A percentile compares a stretch with the other conserved stretches of the same genome.
phyloP scores from a whole-genome alignment of 2,888 invertebrate species.

The Papilio protenor region DNA sequence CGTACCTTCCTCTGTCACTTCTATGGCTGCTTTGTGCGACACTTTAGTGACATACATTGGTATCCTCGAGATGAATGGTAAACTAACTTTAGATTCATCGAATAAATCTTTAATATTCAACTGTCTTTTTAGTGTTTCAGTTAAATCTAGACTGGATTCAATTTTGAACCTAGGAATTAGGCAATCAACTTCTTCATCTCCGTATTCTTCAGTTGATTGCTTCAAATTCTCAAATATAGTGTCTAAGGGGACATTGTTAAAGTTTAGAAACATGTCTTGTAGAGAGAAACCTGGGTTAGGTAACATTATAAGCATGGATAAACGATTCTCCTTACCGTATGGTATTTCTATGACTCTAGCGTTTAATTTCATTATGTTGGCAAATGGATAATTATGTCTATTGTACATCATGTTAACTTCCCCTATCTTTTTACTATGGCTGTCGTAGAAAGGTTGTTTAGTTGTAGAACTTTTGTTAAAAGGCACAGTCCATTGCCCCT shows the following conservation, averaged over 20 bases:
- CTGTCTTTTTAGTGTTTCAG: slow-evolving; percentile 72
- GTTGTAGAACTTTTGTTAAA: slow-evolving; percentile 84
- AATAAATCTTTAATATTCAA: slow-evolving; percentile 85
- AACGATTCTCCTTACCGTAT: slow-evolving; percentile 83
- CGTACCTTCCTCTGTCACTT: slow-evolving; percentile 90
- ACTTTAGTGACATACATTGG: slow-evolving; percentile 84
- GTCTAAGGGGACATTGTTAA: slow-evolving; percentile 75
- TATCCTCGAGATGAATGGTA: slow-evolving; percentile 78
- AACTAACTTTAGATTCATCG: slow-evolving; percentile 62
- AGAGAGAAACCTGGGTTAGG: slow-evolving; percentile 84
- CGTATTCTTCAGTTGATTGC: slow-evolving; percentile 75
- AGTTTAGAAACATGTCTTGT: slow-evolving; percentile 79
- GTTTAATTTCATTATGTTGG: slow-evolving; percentile 81
- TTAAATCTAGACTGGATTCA: slow-evolving; percentile 83
- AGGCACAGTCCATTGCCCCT: slow-evolving; percentile 88
- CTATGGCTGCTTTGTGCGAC: slow-evolving; percentile 89
- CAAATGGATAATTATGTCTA: slow-evolving; percentile 83
- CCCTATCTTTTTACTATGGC: slow-evolving; percentile 77
- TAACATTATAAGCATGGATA: slow-evolving; percentile 87
- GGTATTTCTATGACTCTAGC: slow-evolving; percentile 87
- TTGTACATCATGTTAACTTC: slow-evolving; percentile 91
- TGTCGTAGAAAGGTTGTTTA: slow-evolving; percentile 83
- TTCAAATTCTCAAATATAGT: slow-evolving; percentile 80
- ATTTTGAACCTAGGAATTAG: slow-evolving; percentile 86
- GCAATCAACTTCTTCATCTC: slow-evolving; percentile 87